Percentiles rank a stretch among this genome's conserved stretches.
These are phyloP conservation scores for Pygoscelis adeliae DNA, from an alignment of 2,113 vertebrate species.

Conservation along the genomic window DNA sequence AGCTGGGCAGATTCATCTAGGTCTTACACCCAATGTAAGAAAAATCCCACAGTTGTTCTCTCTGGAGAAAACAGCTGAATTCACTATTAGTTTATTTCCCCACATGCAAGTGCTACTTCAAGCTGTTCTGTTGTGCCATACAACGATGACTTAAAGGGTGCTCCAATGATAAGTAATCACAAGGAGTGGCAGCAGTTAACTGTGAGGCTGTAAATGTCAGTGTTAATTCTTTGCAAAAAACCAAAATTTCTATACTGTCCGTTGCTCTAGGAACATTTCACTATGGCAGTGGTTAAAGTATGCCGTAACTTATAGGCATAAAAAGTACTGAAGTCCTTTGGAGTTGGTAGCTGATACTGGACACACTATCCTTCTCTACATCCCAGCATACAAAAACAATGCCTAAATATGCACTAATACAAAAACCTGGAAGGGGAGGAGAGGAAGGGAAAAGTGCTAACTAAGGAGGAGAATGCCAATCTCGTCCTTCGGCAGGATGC, in stretches of 20 bases:
- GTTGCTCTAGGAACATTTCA: neutral
- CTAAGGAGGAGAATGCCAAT: neutral
- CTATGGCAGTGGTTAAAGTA: neutral
- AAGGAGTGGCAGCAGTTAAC: neutral
- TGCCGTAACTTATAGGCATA: accelerated
- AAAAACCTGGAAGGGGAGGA: neutral
- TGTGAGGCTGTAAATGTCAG: neutral
- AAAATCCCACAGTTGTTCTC: neutral
- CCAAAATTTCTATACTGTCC: neutral
- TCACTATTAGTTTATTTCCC: neutral
- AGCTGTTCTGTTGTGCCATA: neutral
- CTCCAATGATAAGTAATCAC: neutral
- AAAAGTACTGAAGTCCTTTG: neutral
- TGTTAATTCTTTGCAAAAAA: neutral
- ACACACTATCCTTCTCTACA: neutral
- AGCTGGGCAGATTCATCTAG: neutral
- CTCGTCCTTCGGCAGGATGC: neutral
- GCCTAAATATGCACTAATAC: neutral
- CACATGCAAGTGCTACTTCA: neutral
- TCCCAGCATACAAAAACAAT: neutral
- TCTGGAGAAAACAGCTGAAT: neutral
- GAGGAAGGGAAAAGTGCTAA: neutral
- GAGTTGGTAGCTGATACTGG: neutral
- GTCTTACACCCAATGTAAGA: neutral
- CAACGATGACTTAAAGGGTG: neutral